Base-by-base conservation (phyloP, 2,888 invertebrate species). In the Trachelus stipa region DNA sequence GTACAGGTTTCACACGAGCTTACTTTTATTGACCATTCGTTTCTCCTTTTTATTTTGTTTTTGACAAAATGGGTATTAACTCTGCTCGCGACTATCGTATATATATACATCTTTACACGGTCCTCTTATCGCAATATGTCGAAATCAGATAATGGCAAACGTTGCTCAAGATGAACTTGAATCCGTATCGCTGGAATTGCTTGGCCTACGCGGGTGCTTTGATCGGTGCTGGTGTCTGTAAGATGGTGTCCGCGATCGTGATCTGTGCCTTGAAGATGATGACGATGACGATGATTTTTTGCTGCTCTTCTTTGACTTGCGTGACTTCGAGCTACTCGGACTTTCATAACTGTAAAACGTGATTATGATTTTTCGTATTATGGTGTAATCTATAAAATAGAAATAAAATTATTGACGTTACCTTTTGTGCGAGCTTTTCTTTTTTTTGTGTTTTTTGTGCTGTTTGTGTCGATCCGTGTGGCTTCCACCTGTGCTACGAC, bases 381-480 rank as follows among this genome's bases (percentile, higher is more conserved):
- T 34, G 23, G 31, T 34, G 12, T 34, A 40, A 9, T 9, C 56
- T 9, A 9, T 23, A 23, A 9, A 56, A 56, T 73, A 76, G 9
- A 23, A 71, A 71, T 30, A 23, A 11, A 9, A 31, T 35, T 23
- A 4, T 35, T 73, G 34, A 33, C 37, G 77, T 85, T 86, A 93
- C 93, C 93, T 92, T 90, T 92, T 92, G 83, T 92, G 92, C 4
- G 92, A 91, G 80, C 91, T 93, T 81, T 92, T 93, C 87, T 92
- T 93, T 82, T 92, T 93, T 79, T 91, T 91, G 68, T 90, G 90
- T 76, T 91, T 91, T 81, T 90, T 92, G 77, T 89, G 90, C 73
- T 84, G 85, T 82, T 87, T 91, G 78, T 91, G 91, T 71, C 89
- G 88, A 33, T 91, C 92, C 11, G 87, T 76, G 73, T 87, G 86